These are phyloP conservation scores for Cotesia glomerata DNA, from an alignment of 1,140 invertebrate genomes.

Conservation along the genomic window DNA sequence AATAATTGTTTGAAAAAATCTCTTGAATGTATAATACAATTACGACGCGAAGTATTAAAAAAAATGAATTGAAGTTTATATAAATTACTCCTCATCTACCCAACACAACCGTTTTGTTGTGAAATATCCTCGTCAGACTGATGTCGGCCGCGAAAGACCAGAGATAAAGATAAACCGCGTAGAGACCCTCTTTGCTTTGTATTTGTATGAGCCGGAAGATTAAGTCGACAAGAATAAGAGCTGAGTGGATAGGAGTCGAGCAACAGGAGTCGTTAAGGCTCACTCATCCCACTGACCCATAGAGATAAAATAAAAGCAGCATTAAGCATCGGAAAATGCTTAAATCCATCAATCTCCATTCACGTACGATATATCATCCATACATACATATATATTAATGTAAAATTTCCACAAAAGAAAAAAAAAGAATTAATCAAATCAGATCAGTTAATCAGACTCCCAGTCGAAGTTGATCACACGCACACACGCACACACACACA, in stretches of 20 bases:
- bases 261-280: neutral
- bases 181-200: constrained; percentile 37
- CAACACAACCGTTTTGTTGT: too few species aligned
- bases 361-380: constrained; percentile 21
- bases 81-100: neutral
- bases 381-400: neutral
- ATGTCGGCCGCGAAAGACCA: constrained; percentile 31
- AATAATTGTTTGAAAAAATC: too few species aligned
- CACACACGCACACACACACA: too few species aligned
- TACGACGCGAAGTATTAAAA: too few species aligned
- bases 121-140: constrained; percentile 1
- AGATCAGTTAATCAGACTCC: too few species aligned
- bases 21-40: too few species aligned
- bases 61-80: too few species aligned
- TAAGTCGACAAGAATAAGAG: constrained; percentile 51
- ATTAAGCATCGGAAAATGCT: constrained; percentile 38
- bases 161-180: constrained; percentile 47
- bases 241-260: neutral
- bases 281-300: constrained; percentile 49
- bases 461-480: too few species aligned
- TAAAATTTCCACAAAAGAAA: too few species aligned
- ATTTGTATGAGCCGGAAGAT: constrained; percentile 50
- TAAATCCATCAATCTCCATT: constrained; percentile 39
- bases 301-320: constrained; percentile 50
- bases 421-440: too few species aligned